Conservation (phyloP, 1,140 invertebrate species). For the Aporrectodea caliginosa region DNA sequence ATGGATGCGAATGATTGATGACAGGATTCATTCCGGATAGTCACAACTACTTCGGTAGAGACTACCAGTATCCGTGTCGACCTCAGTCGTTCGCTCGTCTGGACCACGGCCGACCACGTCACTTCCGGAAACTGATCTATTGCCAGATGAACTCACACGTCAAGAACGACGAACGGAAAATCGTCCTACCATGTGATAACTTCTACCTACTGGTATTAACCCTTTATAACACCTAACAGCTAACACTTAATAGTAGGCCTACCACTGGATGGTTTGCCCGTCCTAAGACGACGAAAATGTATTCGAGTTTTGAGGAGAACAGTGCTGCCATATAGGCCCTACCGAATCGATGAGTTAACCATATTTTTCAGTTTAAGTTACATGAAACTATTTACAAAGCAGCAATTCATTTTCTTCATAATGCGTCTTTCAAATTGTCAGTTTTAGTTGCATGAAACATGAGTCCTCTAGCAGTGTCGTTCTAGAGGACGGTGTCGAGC, state of each 20-base stretch:
- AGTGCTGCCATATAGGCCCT: neutral
- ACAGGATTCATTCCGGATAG: neutral
- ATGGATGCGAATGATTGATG: neutral
- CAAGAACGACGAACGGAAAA: neutral
- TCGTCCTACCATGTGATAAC: neutral
- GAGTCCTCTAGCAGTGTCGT: too few relatives aligned
- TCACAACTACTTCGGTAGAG: neutral
- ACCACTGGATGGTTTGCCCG: neutral
- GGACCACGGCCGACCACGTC: neutral
- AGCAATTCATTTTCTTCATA: too few relatives aligned
- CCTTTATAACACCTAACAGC: too few relatives aligned
- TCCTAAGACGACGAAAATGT: neutral
- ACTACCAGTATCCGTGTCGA: neutral
- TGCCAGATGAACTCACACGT: neutral
- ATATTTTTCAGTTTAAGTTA: too few relatives aligned
- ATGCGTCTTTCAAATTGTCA: too few relatives aligned
- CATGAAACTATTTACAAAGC: too few relatives aligned
- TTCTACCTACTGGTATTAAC: neutral
- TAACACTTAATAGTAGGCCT: neutral
- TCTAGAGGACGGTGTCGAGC: too few relatives aligned
- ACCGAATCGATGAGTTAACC: too few relatives aligned
- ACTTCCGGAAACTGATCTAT: neutral
- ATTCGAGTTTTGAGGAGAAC: neutral
- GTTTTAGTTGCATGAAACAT: too few relatives aligned
- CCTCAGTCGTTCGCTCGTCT: neutral